Percentiles rank a stretch among this genome's conserved stretches.
Evolutionary conservation across 1,140 invertebrate species (phyloP).

Genomic region (Dufourea novaeangliae): DNA sequence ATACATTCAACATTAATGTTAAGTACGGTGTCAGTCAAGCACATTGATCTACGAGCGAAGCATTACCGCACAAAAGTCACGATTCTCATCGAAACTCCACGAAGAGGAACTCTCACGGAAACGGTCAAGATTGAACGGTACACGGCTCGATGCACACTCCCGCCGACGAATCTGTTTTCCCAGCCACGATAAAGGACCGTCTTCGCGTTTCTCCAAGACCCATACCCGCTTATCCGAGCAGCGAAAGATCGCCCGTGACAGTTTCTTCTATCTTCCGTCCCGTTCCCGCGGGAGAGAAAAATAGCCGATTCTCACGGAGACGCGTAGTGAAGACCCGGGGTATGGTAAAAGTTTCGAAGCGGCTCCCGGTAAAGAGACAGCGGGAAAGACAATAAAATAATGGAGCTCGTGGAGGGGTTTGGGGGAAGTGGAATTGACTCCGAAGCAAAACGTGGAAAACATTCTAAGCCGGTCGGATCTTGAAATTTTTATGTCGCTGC

Average conservation of each 20-base stretch:
- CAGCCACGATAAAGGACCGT: constrained; percentile 40
- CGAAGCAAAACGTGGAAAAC: neutral
- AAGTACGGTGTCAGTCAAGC: too few relatives aligned
- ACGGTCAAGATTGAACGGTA: neutral
- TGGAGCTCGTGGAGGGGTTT: constrained; percentile 4
- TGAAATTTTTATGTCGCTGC: neutral
- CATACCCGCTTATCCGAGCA: constrained; percentile 25
- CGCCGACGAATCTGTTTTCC: constrained; percentile 43
- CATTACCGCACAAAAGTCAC: too few relatives aligned
- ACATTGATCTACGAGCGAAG: too few relatives aligned
- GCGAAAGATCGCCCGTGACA: constrained; percentile 22
- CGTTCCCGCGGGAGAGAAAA: constrained; percentile 23
- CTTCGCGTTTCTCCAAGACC: neutral
- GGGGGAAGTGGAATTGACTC: neutral
- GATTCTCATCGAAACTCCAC: too few relatives aligned
- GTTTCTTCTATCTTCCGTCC: constrained; percentile 33
- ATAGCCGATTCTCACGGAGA: constrained; percentile 26
- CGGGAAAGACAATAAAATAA: constrained; percentile 24
- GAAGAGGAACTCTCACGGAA: constrained; percentile 19
- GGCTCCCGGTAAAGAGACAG: constrained; percentile 1
- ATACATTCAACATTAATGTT: too few relatives aligned
- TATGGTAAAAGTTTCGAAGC: constrained; percentile 37
- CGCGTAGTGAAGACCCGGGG: constrained; percentile 6
- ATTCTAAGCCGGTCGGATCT: neutral
- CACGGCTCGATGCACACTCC: constrained; percentile 8